Base-by-base conservation (phyloP, 2,797 vertebrate genomes). In the Hemibagrus guttatus region DNA sequence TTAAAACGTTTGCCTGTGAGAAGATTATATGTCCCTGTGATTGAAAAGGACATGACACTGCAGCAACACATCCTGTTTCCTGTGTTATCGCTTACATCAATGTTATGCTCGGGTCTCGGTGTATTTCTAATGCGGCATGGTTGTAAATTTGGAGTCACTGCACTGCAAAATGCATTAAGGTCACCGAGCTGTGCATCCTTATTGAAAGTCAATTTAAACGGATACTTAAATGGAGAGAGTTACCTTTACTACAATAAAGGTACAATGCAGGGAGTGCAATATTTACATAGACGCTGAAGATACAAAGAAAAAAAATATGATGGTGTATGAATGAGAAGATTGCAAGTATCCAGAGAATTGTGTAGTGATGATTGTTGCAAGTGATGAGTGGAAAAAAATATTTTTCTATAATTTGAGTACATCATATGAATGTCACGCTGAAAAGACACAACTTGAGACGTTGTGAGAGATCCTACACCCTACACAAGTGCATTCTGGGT, bases 31-130 rank as follows among this genome's bases (percentile, higher is more conserved):
- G 87, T 49, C 82, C 78, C 71, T 83, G 81, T 81, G 76, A 35
- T 52, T 42, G 63, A 88, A 88, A 71, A 85, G 23, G 17, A 81
- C 83, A 71, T 59, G n/a, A 35, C 11, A 3, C n/a, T 81, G 42
- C 28, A 39, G 35, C 35, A 39, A 39, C 35, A 39, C 35, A 39
- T 39, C 76, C 80, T 72, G 59, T 88, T 85, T 75, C 79, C n/a
- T 16, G 17, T 52, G 61, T 80, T 84, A 84, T 85, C 84, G n/a
- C 46, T 89, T 28, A 86, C 83, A 63, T 49, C 75, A 58, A 66
- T 72, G 12, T 31, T 64, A 6, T 12, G 59, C 26, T 35, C 3
- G 28, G 28, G 54, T 39, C 58, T 86, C 35, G 56, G 26, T 83
- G 74, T 80, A 64, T 83, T 31, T 72, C 28, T 52, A 61, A 81